Evolutionary conservation across 2,113 vertebrate genomes (phyloP).

Genomic region (Brachyhypopomus gauderio): DNA sequence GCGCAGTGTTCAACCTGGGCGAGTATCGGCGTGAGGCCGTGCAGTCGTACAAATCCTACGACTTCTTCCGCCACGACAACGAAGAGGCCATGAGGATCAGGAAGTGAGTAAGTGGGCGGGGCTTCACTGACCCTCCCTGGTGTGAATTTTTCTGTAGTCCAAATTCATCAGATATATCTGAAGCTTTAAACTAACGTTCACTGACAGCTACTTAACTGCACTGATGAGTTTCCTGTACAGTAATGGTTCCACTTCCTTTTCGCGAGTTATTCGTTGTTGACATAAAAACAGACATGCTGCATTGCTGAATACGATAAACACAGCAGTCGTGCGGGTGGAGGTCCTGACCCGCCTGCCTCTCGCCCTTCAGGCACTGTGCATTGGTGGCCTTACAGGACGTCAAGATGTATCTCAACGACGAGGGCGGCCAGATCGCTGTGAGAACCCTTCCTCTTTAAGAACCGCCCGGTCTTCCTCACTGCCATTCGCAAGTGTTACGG

Average conservation of each 20-base stretch:
- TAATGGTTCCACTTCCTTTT: no score
- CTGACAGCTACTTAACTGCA: no score
- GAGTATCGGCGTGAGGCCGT: slow-evolving; percentile 91
- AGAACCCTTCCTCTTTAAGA: slow-evolving; percentile 57
- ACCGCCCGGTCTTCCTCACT: neutral
- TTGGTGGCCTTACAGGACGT: slow-evolving; percentile 91
- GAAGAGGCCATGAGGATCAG: slow-evolving; percentile 94
- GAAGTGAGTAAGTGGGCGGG: slow-evolving; percentile 77
- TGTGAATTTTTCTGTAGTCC: no score
- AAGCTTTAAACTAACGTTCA: no score
- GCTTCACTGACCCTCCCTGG: no score
- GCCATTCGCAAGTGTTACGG: neutral
- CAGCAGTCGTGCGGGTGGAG: neutral
- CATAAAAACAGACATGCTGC: neutral
- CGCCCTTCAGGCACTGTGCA: slow-evolving; percentile 82
- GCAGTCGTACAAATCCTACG: slow-evolving; percentile 92
- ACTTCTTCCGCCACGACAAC: slow-evolving; percentile 98
- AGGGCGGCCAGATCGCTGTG: slow-evolving; percentile 93
- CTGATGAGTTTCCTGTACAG: no score
- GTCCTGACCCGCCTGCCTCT: slow-evolving; percentile 2
- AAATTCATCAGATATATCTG: no score
- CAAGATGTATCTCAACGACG: slow-evolving; percentile 85
- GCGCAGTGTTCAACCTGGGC: slow-evolving; percentile 93
- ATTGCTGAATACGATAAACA: no score
- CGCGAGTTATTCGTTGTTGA: no score